Evolutionary conservation across 2,888 invertebrate genomes (phyloP), one percentile per base, ranked within the genome.

Genomic region (Scaptomyza parva): DNA sequence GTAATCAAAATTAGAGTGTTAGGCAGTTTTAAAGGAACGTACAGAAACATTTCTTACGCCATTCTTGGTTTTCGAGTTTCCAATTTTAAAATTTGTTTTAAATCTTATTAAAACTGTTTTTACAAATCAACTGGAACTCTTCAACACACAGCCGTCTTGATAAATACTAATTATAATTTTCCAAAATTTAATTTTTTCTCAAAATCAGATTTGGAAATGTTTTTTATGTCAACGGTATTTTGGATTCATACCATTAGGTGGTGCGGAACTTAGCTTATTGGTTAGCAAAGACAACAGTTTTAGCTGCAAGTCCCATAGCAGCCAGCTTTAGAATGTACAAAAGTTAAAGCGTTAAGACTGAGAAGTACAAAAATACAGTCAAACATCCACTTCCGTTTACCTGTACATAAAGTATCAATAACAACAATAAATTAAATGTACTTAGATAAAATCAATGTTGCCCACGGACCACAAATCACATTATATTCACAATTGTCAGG

Each of bases 381-480:
- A n/a, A n/a, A n/a, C n/a, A n/a, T n/a, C n/a, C n/a, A n/a, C n/a
- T n/a, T n/a, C n/a, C n/a, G n/a, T n/a, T n/a, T n/a, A n/a, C n/a
- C n/a, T n/a, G 7, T 0, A 24, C 7, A 1, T n/a, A 3, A 39
- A 44, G 12, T 26, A 7, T 2, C 14, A n/a, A 28, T 22, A 22
- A 28, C 18, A 35, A 17, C 7, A 37, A 37, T 1, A 14, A 12
- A 14, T 35, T 14, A n/a, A 11, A 50, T 52, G 48, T 63, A 60
- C 17, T 39, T 33, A 4, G 5, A 1, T 8, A 52, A 9, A 17
- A 79, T 37, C 14, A 90, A 26, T n/a, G 92, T 92, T 73, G 91
- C 91, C 93, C 93, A 93, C n/a, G 92, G 91, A 6, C 93, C 93
- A 88, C 93, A 93, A 18, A 91, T 76, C 12, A 93, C 47, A 47